Percentiles rank a stretch among this genome's conserved stretches.
Conservation (phyloP, 2,797 vertebrate species). For the Poeciliopsis presidionis region DNA sequence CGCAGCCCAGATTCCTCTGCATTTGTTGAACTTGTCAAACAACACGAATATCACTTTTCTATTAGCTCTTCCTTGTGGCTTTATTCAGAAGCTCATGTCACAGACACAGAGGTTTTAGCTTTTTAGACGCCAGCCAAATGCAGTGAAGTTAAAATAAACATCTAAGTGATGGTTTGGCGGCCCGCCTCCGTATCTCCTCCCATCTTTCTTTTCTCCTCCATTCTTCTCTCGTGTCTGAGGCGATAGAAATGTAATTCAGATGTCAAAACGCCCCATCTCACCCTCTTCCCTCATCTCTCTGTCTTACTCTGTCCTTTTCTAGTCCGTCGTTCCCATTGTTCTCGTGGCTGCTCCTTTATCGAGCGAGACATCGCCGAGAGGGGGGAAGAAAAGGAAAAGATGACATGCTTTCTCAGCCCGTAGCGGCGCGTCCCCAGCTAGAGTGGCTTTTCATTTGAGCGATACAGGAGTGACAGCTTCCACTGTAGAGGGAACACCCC, state of each 20-base stretch:
- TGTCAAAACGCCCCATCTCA: constrained; percentile 82
- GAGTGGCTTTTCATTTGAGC: constrained; percentile 78
- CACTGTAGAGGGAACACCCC: constrained; percentile 81
- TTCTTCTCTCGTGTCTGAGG: constrained; percentile 75
- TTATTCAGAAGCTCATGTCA: constrained; percentile 68
- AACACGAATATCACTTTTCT: constrained; percentile 63
- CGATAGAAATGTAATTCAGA: constrained; percentile 87
- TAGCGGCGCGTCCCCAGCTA: constrained; percentile 75
- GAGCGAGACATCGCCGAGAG: constrained; percentile 81
- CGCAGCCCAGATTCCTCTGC: constrained; percentile 41
- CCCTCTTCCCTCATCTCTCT: constrained; percentile 71
- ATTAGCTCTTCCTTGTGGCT: constrained; percentile 49
- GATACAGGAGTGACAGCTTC: constrained; percentile 80
- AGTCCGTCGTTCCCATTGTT: constrained; percentile 84
- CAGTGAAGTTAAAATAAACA: constrained; percentile 87
- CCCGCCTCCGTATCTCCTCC: constrained; percentile 70
- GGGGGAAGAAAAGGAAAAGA: constrained; percentile 78
- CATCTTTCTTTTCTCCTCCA: constrained; percentile 66
- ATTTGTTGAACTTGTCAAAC: constrained; percentile 55
- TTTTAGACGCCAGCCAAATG: constrained; percentile 76
- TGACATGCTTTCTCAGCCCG: constrained; percentile 86
- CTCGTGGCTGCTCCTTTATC: constrained; percentile 82
- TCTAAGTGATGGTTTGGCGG: constrained; percentile 80
- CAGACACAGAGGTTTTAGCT: constrained; percentile 66
- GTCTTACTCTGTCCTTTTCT: constrained; percentile 77